Percentiles rank a stretch among this genome's conserved stretches.
Conservation (phyloP, 2,797 vertebrate genomes). For the Clarias platycephalus region DNA sequence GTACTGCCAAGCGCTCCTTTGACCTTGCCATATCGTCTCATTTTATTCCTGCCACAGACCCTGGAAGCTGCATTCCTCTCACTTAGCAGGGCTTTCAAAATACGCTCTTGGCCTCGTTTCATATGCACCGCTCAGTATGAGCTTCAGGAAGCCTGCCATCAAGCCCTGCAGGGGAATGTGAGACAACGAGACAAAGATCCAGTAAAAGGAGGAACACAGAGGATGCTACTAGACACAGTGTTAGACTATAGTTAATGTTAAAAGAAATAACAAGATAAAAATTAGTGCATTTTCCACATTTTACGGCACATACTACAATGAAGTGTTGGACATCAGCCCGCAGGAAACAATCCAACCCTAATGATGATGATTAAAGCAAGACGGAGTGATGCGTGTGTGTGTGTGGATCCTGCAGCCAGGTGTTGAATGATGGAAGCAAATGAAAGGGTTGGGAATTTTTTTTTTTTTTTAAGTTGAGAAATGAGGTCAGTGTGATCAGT, state of each 20-base stretch:
- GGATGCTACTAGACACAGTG: background rate
- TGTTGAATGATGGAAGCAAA: slow-evolving; percentile 5
- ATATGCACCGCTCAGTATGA: slow-evolving; percentile 56
- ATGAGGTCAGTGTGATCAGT: slow-evolving; percentile 6
- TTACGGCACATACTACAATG: background rate
- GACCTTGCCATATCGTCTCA: slow-evolving; percentile 49
- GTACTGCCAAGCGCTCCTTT: slow-evolving; percentile 49
- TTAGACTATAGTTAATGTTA: background rate
- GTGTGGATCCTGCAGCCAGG: background rate
- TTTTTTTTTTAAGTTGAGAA: background rate
- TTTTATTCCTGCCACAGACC: slow-evolving; percentile 47
- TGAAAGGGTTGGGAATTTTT: background rate
- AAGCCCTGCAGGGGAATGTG: slow-evolving; percentile 21
- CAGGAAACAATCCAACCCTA: background rate
- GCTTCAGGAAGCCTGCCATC: slow-evolving; percentile 52
- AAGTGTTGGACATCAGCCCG: background rate
- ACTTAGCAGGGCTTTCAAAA: slow-evolving; percentile 57
- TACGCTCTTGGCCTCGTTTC: slow-evolving; percentile 56
- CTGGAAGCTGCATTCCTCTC: slow-evolving; percentile 49
- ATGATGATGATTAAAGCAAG: background rate
- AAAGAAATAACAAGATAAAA: background rate
- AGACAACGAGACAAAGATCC: slow-evolving; percentile 26
- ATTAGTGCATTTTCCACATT: background rate
- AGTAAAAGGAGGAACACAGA: background rate
- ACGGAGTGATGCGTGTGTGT: background rate